phyloP scores from a whole-genome alignment of 2,113 vertebrate genomes.

The Centropristis striata region DNA sequence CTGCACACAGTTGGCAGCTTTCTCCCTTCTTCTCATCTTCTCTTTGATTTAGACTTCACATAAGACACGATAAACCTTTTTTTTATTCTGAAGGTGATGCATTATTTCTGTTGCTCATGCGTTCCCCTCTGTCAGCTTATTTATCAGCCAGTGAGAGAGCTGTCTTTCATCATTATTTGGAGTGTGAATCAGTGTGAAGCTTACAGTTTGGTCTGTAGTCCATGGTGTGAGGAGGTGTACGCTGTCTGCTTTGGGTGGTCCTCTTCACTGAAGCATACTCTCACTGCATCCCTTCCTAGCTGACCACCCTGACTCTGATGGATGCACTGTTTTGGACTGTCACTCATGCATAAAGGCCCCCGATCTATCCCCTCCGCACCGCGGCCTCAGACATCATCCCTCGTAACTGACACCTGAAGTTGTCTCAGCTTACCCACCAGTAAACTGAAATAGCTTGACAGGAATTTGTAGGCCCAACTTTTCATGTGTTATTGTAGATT shows the following conservation, averaged over 20 bases:
- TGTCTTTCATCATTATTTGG: constrained; percentile 72
- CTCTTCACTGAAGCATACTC: constrained; percentile 59
- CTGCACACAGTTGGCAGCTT: background rate
- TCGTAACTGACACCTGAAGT: constrained; percentile 61
- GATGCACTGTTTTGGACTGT: constrained; percentile 79
- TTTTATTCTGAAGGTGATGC: constrained; percentile 26
- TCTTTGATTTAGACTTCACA: background rate
- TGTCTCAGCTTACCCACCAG: constrained; percentile 24
- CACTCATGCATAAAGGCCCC: constrained; percentile 76
- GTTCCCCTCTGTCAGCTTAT: constrained; percentile 41
- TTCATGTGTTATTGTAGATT: background rate
- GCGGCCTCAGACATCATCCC: constrained; percentile 56
- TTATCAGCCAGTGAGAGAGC: constrained; percentile 43
- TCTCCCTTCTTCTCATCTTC: background rate
- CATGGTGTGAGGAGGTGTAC: constrained; percentile 56
- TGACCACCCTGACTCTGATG: constrained; percentile 82
- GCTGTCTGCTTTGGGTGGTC: constrained; percentile 83
- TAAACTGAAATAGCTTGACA: constrained; percentile 8
- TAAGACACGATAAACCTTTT: background rate
- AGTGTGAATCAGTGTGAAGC: constrained; percentile 70
- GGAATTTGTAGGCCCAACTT: constrained; percentile 19
- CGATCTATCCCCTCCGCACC: constrained; percentile 61
- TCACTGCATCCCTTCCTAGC: constrained; percentile 59
- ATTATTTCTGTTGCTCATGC: constrained; percentile 24
- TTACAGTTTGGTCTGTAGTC: constrained; percentile 75